Base-by-base conservation (phyloP, 2,113 vertebrate genomes). In the Paratilapia polleni region DNA sequence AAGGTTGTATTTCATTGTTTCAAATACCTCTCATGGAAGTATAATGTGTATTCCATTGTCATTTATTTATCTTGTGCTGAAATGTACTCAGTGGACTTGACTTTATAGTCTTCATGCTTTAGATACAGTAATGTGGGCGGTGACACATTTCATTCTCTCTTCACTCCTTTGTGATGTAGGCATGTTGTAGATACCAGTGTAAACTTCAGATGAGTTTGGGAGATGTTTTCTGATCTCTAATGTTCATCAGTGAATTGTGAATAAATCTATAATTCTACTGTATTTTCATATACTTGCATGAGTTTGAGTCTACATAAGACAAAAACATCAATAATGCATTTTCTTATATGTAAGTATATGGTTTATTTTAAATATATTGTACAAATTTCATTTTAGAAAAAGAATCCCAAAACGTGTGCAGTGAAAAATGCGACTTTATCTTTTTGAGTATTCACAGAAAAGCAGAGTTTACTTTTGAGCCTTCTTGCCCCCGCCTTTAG, bases 21-120 rank as follows among this genome's bases (percentile, higher is more conserved):
- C 28, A 89, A 81, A 92, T 93, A 94, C 93, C 89, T 94, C 92
- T 91, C 75, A 74, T 86, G 63, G 85, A 91, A 91, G 74, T 86
- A 92, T 89, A 80, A 58, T 61, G 75, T 88, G 75, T 89, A 49
- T 86, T 81, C 81, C 36, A 68, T 84, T 88, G 83, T 92, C 22
- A 84, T 89, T 93, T 93, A 92, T 94, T 94, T 93, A 93, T 94
- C 90, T 92, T 10, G 88, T 93, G 85, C 64, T 43, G 57, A 91
- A 88, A 56, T 88, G 83, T 91, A 79, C 87, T 89, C 86, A 79
- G 85, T 89, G 90, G 61, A 79, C 80, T 85, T 20, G 13, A 79
- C 61, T 22, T 87, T 80, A 66, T 73, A 78, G 78, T 86, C 43
- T 70, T 81, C 64, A 80, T 59, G 83, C 87, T 91, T 89, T 63